phyloP scores from a whole-genome alignment of 1,140 invertebrate species.

The Mycetomoellerius zeteki region DNA sequence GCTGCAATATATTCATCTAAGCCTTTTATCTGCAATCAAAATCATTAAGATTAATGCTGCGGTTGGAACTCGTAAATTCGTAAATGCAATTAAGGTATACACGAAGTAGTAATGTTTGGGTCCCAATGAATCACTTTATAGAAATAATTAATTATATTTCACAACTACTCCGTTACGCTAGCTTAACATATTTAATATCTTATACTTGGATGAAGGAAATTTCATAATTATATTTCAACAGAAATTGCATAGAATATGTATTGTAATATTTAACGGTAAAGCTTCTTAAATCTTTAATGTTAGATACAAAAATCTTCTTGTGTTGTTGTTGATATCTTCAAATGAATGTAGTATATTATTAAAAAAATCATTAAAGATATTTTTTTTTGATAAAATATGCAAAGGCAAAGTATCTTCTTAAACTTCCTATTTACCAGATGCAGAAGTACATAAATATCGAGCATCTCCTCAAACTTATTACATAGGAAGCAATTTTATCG shows the following conservation, averaged over 20 bases:
- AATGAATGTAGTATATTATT: slow-evolving; percentile 1
- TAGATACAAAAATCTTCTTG: neutral
- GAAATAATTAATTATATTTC: slow-evolving; percentile 3
- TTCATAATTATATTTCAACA: neutral
- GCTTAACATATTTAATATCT: neutral
- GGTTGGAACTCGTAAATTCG: neutral
- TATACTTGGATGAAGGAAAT: neutral
- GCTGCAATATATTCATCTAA: neutral
- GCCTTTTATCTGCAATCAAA: slow-evolving; percentile 12
- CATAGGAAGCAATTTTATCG: neutral
- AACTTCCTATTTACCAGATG: neutral
- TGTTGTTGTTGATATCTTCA: neutral
- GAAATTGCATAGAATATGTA: neutral
- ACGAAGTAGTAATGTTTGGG: neutral
- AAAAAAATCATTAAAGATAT: neutral
- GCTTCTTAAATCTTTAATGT: neutral
- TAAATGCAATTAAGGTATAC: slow-evolving; percentile 13
- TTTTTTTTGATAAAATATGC: neutral
- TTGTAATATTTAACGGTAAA: slow-evolving; percentile 5
- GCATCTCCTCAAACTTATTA: neutral
- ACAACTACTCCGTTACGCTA: neutral
- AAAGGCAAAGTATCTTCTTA: neutral
- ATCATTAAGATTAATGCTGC: neutral
- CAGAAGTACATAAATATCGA: neutral
- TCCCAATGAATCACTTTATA: neutral